Evolutionary conservation across 2,888 invertebrate species (phyloP).

Genomic region (Hoplodrina ambigua): DNA sequence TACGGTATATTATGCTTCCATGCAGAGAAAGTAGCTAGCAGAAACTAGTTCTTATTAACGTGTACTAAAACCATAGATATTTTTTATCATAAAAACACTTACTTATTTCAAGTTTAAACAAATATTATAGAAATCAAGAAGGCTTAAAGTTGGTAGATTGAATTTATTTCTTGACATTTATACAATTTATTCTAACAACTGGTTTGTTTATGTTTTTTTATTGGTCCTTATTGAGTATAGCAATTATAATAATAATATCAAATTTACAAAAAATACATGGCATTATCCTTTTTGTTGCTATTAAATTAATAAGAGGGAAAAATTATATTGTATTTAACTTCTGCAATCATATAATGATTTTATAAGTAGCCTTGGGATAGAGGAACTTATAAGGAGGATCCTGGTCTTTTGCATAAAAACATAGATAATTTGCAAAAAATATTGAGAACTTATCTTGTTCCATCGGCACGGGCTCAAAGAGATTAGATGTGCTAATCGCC

Average conservation of each 20-base stretch:
- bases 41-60: too few species aligned
- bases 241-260: neutral
- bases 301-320: neutral
- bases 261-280: neutral
- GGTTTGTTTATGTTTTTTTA: too few species aligned
- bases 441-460: neutral
- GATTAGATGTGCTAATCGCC: too few species aligned
- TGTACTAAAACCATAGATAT: too few species aligned
- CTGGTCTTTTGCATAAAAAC: neutral
- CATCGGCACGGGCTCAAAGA: neutral
- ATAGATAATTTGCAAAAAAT: neutral
- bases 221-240: neutral
- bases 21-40: too few species aligned
- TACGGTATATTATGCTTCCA: too few species aligned
- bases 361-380: neutral
- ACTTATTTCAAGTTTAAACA: too few species aligned
- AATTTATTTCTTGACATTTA: too few species aligned
- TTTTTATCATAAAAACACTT: too few species aligned
- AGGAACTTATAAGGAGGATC: neutral
- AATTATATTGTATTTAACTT: neutral
- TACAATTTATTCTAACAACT: too few species aligned
- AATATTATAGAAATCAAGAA: too few species aligned
- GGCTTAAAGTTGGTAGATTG: too few species aligned
- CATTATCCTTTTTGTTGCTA: conserved; percentile 12
- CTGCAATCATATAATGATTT: neutral